Base-by-base conservation (phyloP, 1,140 invertebrate species). In the Myzus persicae region DNA sequence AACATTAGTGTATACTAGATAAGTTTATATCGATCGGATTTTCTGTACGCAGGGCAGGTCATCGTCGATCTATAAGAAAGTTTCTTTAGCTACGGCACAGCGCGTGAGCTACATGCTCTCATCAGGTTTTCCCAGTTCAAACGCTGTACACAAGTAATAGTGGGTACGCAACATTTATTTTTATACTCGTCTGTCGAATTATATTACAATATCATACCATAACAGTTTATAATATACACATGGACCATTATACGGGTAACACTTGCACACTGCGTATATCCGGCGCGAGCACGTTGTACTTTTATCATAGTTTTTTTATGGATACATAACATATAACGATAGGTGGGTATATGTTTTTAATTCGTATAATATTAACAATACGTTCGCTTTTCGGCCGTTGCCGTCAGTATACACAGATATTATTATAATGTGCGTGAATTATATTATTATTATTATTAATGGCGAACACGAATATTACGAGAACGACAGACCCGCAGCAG, bases 351-450 rank as follows among this genome's bases (percentile, higher is more conserved):
- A n/a, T n/a, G 59, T n/a, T 36, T n/a, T 18, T 76, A 76, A 67
- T 76, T 76, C 59, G n/a, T 76, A 76, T n/a, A n/a, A n/a, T n/a
- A 18, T 76, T 76, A n/a, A 76, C 59, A 24, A 24, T 82, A 26
- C 82, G 82, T 85, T 85, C 9, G 82, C 38, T 85, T 85, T 85
- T 85, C 82, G 40, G 82, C 38, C 82, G 40, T 85, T 42, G 24
- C 82, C 82, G 40, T 42, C 38, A 8, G 40, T 11, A 26, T 40
- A 11, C 24, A 40, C 24, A 84, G 59, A 76, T 76, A 76, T n/a
- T 76, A 76, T n/a, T 76, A n/a, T n/a, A 76, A n/a, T 76, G 14
- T n/a, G 11, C 31, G 59, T n/a, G 36, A n/a, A 76, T 76, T 76
- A 76, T 76, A n/a, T 54, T 54, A 26, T 67, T 67, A 18, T 67